A percentile compares a stretch with the other conserved stretches of the same genome.
phyloP scores from a whole-genome alignment of 1,140 invertebrate genomes.

The Macrobrachium rosenbergii region DNA sequence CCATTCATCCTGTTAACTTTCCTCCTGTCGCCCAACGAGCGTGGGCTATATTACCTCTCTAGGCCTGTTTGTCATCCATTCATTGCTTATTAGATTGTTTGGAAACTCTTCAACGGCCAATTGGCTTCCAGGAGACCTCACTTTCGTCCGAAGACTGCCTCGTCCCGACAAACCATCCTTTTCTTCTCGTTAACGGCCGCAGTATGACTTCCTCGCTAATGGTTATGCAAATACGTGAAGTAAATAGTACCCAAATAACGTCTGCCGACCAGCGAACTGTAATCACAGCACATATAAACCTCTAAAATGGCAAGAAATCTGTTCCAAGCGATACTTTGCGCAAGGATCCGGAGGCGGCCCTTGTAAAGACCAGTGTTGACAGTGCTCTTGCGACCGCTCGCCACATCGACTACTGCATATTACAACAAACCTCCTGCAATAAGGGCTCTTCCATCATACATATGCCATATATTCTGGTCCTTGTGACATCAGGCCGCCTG shows the following conservation, averaged over 20 bases:
- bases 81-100: constrained; percentile 64
- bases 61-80: constrained; percentile 63
- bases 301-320: not conserved
- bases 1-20: no score
- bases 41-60: constrained; percentile 59
- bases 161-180: constrained; percentile 5
- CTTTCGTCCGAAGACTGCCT: constrained; percentile 36
- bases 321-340: not conserved
- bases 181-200: not conserved
- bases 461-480: constrained; percentile 59
- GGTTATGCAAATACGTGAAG: no score
- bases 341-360: constrained; percentile 36
- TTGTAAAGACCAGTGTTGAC: constrained; percentile 61
- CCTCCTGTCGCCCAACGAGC: not conserved
- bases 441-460: constrained; percentile 60
- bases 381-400: constrained; percentile 59
- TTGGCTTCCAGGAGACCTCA: constrained; percentile 61
- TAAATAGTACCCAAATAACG: no score
- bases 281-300: no score
- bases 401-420: constrained; percentile 63
- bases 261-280: no score
- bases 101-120: constrained; percentile 63
- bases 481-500: constrained; percentile 49
- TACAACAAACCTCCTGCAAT: constrained; percentile 63
- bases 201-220: no score